Conservation (phyloP, 1,140 invertebrate genomes). For the Bacillus rossius region DNA sequence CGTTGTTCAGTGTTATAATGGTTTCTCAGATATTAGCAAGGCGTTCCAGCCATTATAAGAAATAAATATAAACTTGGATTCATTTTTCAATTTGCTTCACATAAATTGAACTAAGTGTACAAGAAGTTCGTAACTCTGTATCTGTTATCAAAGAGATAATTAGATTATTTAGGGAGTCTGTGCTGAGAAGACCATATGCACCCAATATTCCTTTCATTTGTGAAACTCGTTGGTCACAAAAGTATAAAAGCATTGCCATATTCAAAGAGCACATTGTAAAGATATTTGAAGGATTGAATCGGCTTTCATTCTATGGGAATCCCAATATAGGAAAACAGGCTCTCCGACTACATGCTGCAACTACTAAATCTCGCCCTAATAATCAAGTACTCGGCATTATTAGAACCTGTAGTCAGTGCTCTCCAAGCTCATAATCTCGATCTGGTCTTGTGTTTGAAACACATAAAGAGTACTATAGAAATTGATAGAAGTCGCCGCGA, state of each 20-base stretch:
- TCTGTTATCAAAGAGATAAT: slow-evolving; percentile 17
- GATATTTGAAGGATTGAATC: not conserved
- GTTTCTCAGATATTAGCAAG: slow-evolving; percentile 32
- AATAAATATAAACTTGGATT: slow-evolving; percentile 33
- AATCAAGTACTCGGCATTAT: too few relatives aligned
- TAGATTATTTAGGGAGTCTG: slow-evolving; percentile 14
- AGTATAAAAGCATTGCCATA: slow-evolving; percentile 20
- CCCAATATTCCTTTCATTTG: slow-evolving; percentile 20
- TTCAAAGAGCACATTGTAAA: slow-evolving; percentile 18
- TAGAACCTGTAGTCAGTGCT: too few relatives aligned
- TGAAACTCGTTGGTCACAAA: slow-evolving; percentile 21
- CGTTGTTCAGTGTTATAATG: slow-evolving; percentile 30
- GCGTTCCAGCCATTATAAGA: slow-evolving; percentile 31
- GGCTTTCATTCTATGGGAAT: not conserved
- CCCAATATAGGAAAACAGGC: not conserved
- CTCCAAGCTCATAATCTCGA: too few relatives aligned
- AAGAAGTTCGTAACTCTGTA: slow-evolving; percentile 13
- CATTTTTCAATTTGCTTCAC: slow-evolving; percentile 36
- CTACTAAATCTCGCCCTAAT: too few relatives aligned
- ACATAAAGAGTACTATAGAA: too few relatives aligned
- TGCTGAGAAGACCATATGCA: slow-evolving; percentile 10
- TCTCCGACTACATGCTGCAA: not conserved
- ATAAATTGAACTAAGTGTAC: slow-evolving; percentile 32
- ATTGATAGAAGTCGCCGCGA: too few relatives aligned
- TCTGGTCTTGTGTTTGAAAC: too few relatives aligned